Evolutionary conservation across 2,888 invertebrate species (phyloP), one percentile per base, ranked within the genome.

Genomic region (Steinernema carpocapsae): DNA sequence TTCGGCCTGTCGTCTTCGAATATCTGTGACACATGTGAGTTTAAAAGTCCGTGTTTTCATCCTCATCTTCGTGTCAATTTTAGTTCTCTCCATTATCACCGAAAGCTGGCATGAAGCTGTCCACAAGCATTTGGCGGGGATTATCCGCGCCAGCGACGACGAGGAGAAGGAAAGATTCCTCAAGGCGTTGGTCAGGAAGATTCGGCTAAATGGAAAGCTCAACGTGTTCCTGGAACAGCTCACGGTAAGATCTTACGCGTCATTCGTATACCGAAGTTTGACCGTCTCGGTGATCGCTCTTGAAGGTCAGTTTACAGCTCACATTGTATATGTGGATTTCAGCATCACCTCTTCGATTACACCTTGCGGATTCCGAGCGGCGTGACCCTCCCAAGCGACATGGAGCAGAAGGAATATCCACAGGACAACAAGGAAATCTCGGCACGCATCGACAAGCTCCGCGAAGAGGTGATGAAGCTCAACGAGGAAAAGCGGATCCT

Each of bases 1-100:
- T 64, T 32, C 64, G 64, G 64, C 1, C 32, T 64, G 29, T 26
- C 64, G 29, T 17, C 17, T 26, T 64, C 64, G 3, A 37, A 64
- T 26, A 64, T 64, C 64, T 29, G 32, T 17, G 37, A 64, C 64
- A n/a, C 2, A 29, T 17, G 64, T 64, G 32, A 64, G 64, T 37
- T 26, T 4, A 10, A 10, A n/a, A 37, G 29, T 29, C 22, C 17
- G 14, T 17, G 3, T 7, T 19, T 48, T 48, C 48, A 48, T 3
- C 17, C n/a, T n/a, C 14, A 48, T 32, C 17, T 26, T 6, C 32
- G 64, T 17, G 4, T 48, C 7, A 4, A 4, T 37, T 64, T 32
- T 32, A 64, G 64, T 64, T 10, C 32, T 14, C 64, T 29, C 24
- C 10, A 32, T 64, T 3, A 29, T 64, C 64, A 29, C 26, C 29